Percentiles rank a stretch among this genome's conserved stretches.
phyloP scores from a whole-genome alignment of 1,140 invertebrate species.

The Caerostris darwini region DNA sequence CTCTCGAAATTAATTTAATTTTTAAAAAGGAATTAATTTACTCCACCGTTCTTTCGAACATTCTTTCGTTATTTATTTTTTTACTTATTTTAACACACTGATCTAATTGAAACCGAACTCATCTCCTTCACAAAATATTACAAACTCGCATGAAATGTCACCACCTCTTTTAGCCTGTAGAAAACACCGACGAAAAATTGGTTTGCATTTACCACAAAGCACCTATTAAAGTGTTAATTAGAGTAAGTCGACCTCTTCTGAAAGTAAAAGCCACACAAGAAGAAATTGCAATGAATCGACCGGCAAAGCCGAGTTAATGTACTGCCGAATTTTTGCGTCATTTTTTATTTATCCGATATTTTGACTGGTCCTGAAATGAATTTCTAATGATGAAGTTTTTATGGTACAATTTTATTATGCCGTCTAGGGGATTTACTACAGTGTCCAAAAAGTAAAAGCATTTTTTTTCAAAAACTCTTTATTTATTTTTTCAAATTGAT shows the following conservation, averaged over 20 bases:
- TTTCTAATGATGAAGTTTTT: slow-evolving; percentile 62
- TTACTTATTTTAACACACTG: background rate
- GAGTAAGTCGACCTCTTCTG: slow-evolving; percentile 11
- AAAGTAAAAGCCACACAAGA: background rate
- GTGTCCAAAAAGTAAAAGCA: too few species aligned
- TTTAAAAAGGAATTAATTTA: slow-evolving; percentile 33
- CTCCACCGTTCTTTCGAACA: background rate
- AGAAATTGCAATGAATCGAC: slow-evolving; percentile 26
- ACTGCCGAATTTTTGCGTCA: slow-evolving; percentile 38
- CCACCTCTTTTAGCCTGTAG: slow-evolving; percentile 1
- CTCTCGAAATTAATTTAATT: slow-evolving; percentile 25
- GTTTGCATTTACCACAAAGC: slow-evolving; percentile 12
- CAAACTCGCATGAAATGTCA: slow-evolving; percentile 44
- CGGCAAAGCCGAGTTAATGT: slow-evolving; percentile 56
- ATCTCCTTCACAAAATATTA: slow-evolving; percentile 26
- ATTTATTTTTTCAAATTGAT: too few species aligned
- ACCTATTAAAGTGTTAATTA: slow-evolving; percentile 66
- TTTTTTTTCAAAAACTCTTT: too few species aligned
- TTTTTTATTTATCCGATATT: slow-evolving; percentile 26
- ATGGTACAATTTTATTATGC: slow-evolving; percentile 48
- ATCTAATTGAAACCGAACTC: slow-evolving; percentile 24
- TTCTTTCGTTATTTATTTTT: background rate
- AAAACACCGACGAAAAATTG: slow-evolving; percentile 27
- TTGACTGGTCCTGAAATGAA: slow-evolving; percentile 33
- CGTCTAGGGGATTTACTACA: too few species aligned